phyloP scores from a whole-genome alignment of 2,797 vertebrate genomes.

The Anas acuta region DNA sequence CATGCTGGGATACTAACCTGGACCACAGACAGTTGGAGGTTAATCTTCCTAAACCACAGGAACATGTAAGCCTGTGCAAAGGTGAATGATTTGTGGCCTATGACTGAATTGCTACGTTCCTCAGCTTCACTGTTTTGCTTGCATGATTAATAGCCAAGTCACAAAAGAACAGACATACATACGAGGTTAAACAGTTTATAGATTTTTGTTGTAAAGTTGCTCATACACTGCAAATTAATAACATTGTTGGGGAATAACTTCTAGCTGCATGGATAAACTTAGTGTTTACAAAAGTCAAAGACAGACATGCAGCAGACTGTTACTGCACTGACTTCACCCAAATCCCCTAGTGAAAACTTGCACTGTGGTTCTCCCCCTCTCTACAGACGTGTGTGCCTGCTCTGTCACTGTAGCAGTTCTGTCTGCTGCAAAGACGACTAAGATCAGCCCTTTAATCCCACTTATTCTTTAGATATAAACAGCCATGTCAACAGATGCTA shows the following conservation, averaged over 20 bases:
- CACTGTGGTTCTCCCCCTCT: not conserved
- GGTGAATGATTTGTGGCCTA: not conserved
- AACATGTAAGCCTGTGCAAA: not conserved
- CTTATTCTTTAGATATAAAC: not conserved
- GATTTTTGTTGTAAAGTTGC: slow-evolving; percentile 2
- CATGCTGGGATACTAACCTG: not conserved
- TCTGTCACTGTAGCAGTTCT: not conserved
- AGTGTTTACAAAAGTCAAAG: not conserved
- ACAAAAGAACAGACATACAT: not conserved
- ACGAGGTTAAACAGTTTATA: slow-evolving; percentile 15
- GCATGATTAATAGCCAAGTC: not conserved
- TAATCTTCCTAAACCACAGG: not conserved
- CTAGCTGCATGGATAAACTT: not conserved
- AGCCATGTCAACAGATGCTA: not conserved
- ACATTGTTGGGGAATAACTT: not conserved
- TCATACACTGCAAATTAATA: slow-evolving; percentile 24
- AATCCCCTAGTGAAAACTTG: not conserved
- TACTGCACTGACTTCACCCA: not conserved
- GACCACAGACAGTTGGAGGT: not conserved
- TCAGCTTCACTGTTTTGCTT: not conserved
- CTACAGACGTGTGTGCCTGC: not conserved
- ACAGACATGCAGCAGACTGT: not conserved
- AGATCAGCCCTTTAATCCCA: not conserved
- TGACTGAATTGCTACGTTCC: not conserved
- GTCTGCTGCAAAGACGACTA: not conserved